phyloP scores from a whole-genome alignment of 2,113 vertebrate genomes.

The Ascaphus truei region DNA sequence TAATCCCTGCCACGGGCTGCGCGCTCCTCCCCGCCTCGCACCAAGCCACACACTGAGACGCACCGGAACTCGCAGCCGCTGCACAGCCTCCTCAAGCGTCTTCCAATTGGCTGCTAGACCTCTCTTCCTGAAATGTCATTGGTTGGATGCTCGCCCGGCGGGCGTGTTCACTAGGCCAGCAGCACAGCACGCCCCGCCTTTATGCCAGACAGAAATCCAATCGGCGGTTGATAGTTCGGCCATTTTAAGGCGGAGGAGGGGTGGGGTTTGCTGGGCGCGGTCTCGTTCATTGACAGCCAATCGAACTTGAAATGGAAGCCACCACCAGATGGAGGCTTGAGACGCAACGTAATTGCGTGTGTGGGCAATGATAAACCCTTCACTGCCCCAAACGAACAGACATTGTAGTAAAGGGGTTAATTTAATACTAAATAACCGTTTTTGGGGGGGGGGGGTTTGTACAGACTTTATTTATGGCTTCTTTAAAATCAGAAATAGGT shows the following conservation, averaged over 20 bases:
- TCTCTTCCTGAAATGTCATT: not conserved
- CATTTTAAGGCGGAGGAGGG: conserved; percentile 27
- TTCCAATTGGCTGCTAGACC: not conserved
- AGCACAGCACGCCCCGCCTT: not conserved
- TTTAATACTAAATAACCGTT: too few species aligned
- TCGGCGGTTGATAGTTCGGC: conserved; percentile 12
- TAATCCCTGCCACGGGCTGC: conserved; percentile 7
- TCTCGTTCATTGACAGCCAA: not conserved
- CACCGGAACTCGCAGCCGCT: conserved; percentile 33
- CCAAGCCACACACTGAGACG: conserved; percentile 20
- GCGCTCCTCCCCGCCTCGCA: conserved; percentile 30
- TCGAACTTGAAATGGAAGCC: not conserved
- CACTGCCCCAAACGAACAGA: too few species aligned
- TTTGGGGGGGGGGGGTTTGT: too few species aligned
- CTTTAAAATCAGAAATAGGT: too few species aligned
- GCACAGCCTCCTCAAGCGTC: not conserved
- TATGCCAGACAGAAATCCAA: conserved; percentile 1
- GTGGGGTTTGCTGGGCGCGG: not conserved
- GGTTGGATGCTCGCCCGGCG: not conserved
- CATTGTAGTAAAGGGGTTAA: too few species aligned
- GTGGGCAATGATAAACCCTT: too few species aligned
- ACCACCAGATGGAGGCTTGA: not conserved
- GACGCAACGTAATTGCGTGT: too few species aligned
- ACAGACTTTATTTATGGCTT: too few species aligned
- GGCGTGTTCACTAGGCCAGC: not conserved